These are phyloP conservation scores for Hirtodrosophila histrioides DNA, from an alignment of 2,888 invertebrate genomes.

Conservation along the genomic window DNA sequence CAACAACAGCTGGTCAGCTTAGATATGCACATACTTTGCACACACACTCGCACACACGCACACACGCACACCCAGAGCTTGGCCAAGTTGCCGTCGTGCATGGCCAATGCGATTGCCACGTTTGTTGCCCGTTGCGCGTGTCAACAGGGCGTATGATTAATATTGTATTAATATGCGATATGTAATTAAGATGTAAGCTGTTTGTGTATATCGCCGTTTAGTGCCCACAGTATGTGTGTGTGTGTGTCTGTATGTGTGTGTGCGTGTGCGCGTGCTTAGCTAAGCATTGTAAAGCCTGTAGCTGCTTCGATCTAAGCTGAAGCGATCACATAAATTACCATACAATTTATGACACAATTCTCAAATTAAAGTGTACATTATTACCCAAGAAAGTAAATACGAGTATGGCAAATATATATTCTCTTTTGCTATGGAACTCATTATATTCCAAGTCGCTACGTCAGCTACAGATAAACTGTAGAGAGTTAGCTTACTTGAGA, in stretches of 20 bases:
- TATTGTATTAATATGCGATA: slow-evolving; percentile 81
- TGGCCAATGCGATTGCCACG: slow-evolving; percentile 62
- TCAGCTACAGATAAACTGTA: too few relatives aligned
- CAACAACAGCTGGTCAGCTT: slow-evolving; percentile 46
- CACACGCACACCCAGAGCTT: slow-evolving; percentile 2
- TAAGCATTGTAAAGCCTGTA: slow-evolving; percentile 15
- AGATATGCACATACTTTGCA: slow-evolving; percentile 64
- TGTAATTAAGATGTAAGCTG: slow-evolving; percentile 78
- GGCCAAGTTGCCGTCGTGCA: slow-evolving; percentile 33
- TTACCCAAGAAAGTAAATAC: too few relatives aligned
- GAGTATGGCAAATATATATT: too few relatives aligned
- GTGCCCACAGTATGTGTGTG: slow-evolving; percentile 8
- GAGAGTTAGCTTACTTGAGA: too few relatives aligned
- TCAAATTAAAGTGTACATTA: slow-evolving; percentile 10
- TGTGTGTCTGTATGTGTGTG: slow-evolving; percentile 1
- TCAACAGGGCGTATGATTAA: slow-evolving; percentile 81
- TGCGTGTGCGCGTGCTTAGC: slow-evolving; percentile 8
- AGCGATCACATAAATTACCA: slow-evolving; percentile 17
- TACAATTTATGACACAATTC: slow-evolving; percentile 11
- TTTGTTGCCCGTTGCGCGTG: slow-evolving; percentile 56
- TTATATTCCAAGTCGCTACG: background rate
- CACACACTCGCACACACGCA: slow-evolving; percentile 14
- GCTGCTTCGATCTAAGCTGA: slow-evolving; percentile 2
- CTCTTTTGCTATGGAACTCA: background rate
- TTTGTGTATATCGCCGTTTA: slow-evolving; percentile 56